Percentiles rank a stretch among this genome's conserved stretches.
phyloP scores from a whole-genome alignment of 2,888 invertebrate species.

The Reticulitermes lucifugus region DNA sequence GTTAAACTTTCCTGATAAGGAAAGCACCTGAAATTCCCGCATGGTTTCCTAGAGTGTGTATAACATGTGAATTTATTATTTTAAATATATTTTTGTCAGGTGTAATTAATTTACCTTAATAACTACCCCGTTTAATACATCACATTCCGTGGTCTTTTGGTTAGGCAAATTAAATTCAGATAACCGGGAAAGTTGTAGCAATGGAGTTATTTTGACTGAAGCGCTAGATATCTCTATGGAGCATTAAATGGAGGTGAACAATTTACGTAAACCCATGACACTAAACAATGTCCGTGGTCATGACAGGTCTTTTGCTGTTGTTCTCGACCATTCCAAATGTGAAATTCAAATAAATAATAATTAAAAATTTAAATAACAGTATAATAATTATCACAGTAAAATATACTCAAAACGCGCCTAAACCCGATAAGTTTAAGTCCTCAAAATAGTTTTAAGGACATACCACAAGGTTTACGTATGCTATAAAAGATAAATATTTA shows the following conservation, averaged over 20 bases:
- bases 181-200: not conserved
- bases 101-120: not conserved
- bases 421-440: too few species aligned
- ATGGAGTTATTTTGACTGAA: not conserved
- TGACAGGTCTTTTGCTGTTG: too few species aligned
- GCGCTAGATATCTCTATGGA: not conserved
- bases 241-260: not conserved
- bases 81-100: constrained; percentile 7
- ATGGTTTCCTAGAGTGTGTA: not conserved
- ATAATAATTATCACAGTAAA: too few species aligned
- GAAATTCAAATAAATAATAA: too few species aligned
- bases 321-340: too few species aligned
- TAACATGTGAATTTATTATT: not conserved
- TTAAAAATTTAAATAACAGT: too few species aligned
- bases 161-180: not conserved
- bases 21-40: not conserved
- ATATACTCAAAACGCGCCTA: too few species aligned
- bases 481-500: too few species aligned
- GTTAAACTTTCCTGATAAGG: not conserved
- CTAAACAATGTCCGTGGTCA: too few species aligned
- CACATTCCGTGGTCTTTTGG: not conserved
- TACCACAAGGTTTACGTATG: too few species aligned
- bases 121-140: not conserved
- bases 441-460: too few species aligned
- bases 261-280: not conserved